A percentile compares a stretch with the other conserved stretches of the same genome.
Evolutionary conservation across 2,888 invertebrate genomes (phyloP).

Genomic region (Seira sanloemensis): DNA sequence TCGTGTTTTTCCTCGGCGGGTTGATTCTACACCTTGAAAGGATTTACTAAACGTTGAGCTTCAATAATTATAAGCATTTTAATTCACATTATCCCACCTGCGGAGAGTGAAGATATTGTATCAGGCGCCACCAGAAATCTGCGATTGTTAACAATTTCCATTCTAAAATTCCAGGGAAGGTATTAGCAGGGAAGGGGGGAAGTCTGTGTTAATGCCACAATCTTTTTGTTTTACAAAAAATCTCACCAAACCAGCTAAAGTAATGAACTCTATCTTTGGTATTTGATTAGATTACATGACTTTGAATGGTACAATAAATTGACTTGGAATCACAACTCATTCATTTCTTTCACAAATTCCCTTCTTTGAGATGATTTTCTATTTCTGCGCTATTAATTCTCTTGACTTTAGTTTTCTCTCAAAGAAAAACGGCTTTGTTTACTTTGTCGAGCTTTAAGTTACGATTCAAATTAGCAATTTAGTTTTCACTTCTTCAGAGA

Average conservation of each 20-base stretch:
- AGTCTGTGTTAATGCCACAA: neutral
- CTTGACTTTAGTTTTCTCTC: too few relatives aligned
- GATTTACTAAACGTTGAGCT: too few relatives aligned
- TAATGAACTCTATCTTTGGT: neutral
- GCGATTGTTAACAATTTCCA: neutral
- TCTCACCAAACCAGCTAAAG: neutral
- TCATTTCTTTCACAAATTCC: neutral
- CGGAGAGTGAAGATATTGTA: slow-evolving; percentile 22
- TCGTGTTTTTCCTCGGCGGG: too few relatives aligned
- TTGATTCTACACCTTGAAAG: too few relatives aligned
- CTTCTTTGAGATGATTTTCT: too few relatives aligned
- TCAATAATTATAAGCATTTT: too few relatives aligned
- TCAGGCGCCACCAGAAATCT: neutral
- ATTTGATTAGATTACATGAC: neutral
- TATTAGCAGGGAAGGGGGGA: neutral
- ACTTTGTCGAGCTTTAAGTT: neutral
- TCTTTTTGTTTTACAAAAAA: neutral
- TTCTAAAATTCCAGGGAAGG: neutral
- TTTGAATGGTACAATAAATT: neutral
- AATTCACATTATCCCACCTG: slow-evolving; percentile 44
- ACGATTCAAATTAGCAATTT: neutral
- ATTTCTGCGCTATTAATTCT: too few relatives aligned
- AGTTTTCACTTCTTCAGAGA: neutral
- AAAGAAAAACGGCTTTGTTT: neutral
- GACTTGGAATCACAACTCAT: neutral